A percentile compares a stretch with the other conserved stretches of the same genome.
Evolutionary conservation across 1,140 invertebrate genomes (phyloP).

Genomic region (Cydia pomonella): DNA sequence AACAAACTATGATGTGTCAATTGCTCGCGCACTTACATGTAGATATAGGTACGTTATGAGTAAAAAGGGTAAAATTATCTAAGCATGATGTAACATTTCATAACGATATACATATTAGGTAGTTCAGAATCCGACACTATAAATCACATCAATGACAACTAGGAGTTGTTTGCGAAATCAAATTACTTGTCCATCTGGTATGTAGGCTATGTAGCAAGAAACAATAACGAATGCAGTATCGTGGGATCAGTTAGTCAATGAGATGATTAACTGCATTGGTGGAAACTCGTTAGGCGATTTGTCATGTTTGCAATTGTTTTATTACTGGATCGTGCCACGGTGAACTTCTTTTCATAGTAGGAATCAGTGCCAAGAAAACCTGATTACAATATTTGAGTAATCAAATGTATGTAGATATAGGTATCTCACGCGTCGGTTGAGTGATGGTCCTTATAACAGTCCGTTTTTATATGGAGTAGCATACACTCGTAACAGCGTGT

Average conservation of each 20-base stretch:
- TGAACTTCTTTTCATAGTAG: neutral
- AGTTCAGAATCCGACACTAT: slow-evolving; percentile 20
- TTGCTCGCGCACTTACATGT: neutral
- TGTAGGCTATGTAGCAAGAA: slow-evolving; percentile 11
- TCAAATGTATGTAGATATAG: too few species aligned
- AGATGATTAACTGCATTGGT: slow-evolving; percentile 9
- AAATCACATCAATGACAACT: slow-evolving; percentile 12
- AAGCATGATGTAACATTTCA: slow-evolving; percentile 5
- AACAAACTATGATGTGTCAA: too few species aligned
- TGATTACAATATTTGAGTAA: neutral
- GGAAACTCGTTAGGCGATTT: slow-evolving; percentile 19
- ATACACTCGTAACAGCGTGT: too few species aligned
- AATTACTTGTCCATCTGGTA: slow-evolving; percentile 7
- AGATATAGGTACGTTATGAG: neutral
- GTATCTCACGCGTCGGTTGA: too few species aligned
- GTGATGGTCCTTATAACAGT: too few species aligned
- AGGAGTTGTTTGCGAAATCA: neutral
- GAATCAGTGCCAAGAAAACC: neutral
- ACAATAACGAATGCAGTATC: slow-evolving; percentile 9
- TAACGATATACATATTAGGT: neutral
- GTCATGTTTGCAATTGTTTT: slow-evolving; percentile 27
- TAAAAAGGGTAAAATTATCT: neutral
- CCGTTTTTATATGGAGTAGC: too few species aligned
- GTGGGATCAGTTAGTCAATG: slow-evolving; percentile 28
- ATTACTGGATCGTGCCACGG: neutral